Evolutionary conservation across 2,888 invertebrate species (phyloP), one percentile per base, ranked within the genome.

Genomic region (Sericinus montela): DNA sequence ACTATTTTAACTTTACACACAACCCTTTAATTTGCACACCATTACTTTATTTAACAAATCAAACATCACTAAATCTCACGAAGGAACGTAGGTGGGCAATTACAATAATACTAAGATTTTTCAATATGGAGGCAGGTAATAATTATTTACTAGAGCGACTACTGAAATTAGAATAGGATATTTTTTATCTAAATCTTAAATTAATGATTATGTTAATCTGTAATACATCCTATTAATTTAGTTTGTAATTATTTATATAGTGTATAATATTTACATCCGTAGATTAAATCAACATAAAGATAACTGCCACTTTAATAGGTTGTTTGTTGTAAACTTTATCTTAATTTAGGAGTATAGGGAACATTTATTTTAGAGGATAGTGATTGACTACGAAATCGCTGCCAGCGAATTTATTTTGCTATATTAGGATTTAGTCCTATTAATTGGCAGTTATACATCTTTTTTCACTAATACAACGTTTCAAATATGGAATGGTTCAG

Each of bases 21-120:
- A 88, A 88, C 88, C 88, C 80, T 88, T 87, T 84, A 82, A 79
- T 87, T 86, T 88, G 87, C 88, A 88, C 87, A 83, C 86, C 85
- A 80, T 85, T 80, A 77, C 67, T 71, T 69, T 69, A 72, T 73
- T 72, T 67, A 76, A 70, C 65, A 68, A 74, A 76, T 72, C 65
- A 80, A 65, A 78, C 66, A 62, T 19, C 64, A 60, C 67, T 61
- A 65, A 63, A 63, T 4, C 67, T 64, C 57, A 60, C 55, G 60
- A 73, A 65, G 55, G 57, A 75, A 74, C 62, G 57, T 57, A 65
- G 60, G 62, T 74, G 66, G 67, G 63, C 70, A 64, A 58, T 60
- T 67, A 69, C 61, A 65, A 70, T 69, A 75, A 58, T 69, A 66
- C 73, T 82, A 82, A 62, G 61, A 76, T 64, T 68, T 65, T 64